Base-by-base conservation (phyloP, 2,113 vertebrate genomes). In the Nannobrachium achirus region DNA sequence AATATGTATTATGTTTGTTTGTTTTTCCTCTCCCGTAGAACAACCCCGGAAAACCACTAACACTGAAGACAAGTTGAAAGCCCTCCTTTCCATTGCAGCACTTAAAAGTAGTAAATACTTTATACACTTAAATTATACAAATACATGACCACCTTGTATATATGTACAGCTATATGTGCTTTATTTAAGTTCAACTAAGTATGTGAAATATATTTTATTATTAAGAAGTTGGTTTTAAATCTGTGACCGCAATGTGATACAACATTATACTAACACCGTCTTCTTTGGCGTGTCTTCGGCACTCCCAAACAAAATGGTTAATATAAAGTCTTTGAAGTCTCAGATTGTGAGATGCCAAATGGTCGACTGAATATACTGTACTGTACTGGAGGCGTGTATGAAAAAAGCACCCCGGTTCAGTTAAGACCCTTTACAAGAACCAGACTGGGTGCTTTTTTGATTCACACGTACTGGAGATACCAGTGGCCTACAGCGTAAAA, bases 191-290 rank as follows among this genome's bases (percentile, higher is more conserved):
- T 77, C 57, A 16, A 49, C 51, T 1, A 14, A 56, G 2, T 66
- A 50, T 86, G 63, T 87, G 66, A 81, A n/a, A 81, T 60, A 74
- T 79, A 71, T 69, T 82, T 68, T 85, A 55, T 72, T 59, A 59
- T 45, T 20, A 61, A 42, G 73, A 62, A 45, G 42, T 7, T 41
- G 39, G 13, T 57, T 78, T 79, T 77, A 62, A 62, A 56, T 8
- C 39, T 76, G 44, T 46, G 11, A 71, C 18, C 52, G 67, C n/a
- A n/a, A 46, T n/a, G 7, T 53, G 46, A 19, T 71, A 62, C 48
- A 48, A 15, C 14, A 62, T 1, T 41, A 57, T 61, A 56, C 25
- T 50, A 66, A 62, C 18, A 8, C 11, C 1, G 0, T 61, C 1
- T 1, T 60, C 48, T 65, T 57, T 53, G 57, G 40, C 67, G 16